Base-by-base conservation (phyloP, 2,888 invertebrate species). In the Caenorhabditis sp. region DNA sequence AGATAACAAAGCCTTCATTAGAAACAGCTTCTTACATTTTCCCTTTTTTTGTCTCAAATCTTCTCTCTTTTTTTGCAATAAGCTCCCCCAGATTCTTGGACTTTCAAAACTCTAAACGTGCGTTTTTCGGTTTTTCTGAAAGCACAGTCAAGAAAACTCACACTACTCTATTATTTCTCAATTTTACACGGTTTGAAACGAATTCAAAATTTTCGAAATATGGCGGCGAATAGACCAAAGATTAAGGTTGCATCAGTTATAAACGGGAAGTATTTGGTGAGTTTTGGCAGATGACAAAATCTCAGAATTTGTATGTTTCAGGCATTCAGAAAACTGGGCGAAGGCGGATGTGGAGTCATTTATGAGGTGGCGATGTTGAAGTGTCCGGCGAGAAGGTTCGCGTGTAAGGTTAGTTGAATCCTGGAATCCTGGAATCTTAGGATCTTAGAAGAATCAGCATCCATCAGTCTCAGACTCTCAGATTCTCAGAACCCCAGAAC, bases 341-440 rank as follows among this genome's bases (percentile, higher is more conserved):
- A 86, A 73, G 86, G 86, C 22, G 86, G 86, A 8, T 86, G 86
- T 54, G 86, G 86, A 26, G 84, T 85, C 10, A 86, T 86, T 66
- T 86, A 81, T 72, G 86, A 86, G 47, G 79, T 86, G 38, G 80
- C 82, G 38, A 47, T 77, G 58, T 69, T 86, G 24, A 77, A 80
- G 24, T 59, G 72, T 47, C 86, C 86, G 7, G 51, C 28, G 12
- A 56, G 66, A 28, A 22, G 80, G 19, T 77, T 81, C 35, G 86
- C 86, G 26, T 83, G 82, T 51, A 86, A 86, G 47, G 75, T 75
- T 51, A 19, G 49, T 38, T 54, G 4, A 7, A 47, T 6, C 31
- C 31, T 31, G 5, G 31, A 31, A 31, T 31, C 31, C 31, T 47
- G 47, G 16, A n/a, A 14, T 5, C 47, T 47, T 10, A 47, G 5